These are phyloP conservation scores for Cyanoliseus patagonus DNA, from an alignment of 2,113 vertebrate species.

Conservation along the genomic window DNA sequence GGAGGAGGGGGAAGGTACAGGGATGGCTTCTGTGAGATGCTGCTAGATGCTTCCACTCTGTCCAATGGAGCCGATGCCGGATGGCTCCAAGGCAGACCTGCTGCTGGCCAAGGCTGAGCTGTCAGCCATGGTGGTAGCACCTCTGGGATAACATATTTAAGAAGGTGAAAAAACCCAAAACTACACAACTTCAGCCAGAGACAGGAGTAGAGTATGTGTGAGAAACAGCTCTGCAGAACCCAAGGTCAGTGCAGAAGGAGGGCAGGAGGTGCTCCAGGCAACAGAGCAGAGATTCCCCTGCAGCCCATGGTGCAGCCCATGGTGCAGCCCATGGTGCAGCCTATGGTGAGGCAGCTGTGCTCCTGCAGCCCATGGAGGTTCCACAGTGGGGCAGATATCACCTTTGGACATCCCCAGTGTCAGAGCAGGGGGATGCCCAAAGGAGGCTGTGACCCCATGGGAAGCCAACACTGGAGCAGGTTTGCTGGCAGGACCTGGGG, in stretches of 20 bases:
- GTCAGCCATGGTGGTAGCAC: too few species aligned
- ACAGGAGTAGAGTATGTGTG: neutral
- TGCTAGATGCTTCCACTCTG: neutral
- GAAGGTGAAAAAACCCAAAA: neutral
- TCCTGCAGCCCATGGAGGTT: too few species aligned
- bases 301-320: accelerated
- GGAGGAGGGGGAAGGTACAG: neutral
- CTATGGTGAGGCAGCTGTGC: neutral
- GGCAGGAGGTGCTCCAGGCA: neutral
- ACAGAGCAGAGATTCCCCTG: neutral
- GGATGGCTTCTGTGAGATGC: neutral
- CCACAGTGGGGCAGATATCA: neutral
- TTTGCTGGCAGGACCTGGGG: neutral
- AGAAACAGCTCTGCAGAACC: neutral
- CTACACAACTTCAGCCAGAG: neutral
- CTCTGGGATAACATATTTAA: neutral
- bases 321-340: neutral
- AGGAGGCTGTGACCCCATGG: neutral
- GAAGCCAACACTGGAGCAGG: neutral
- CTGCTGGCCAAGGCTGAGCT: neutral
- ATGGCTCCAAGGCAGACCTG: neutral
- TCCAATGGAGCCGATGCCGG: neutral
- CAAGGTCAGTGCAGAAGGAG: neutral
- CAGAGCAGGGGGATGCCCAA: neutral
- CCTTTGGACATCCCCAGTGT: neutral